Percentiles rank a stretch among this genome's conserved stretches.
Conservation (phyloP, 2,113 vertebrate species). For the Hucho hucho region DNA sequence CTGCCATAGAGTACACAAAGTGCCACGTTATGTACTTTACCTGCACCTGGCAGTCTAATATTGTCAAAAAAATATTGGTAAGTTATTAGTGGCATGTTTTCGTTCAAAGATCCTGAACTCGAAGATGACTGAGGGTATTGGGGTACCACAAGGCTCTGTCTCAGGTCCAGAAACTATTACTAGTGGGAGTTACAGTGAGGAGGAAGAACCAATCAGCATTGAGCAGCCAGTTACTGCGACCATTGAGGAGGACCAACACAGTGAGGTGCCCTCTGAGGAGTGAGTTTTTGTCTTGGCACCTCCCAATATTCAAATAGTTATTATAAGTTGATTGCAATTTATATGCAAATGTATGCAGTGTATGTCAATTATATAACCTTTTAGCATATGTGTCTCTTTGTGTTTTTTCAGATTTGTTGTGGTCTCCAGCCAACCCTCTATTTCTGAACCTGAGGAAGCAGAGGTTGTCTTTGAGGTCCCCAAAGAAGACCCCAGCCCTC, state of each 20-base stretch:
- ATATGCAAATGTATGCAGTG: too few species aligned
- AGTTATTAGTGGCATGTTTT: neutral
- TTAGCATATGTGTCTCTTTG: neutral
- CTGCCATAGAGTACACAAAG: too few species aligned
- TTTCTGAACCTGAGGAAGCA: conserved; percentile 16
- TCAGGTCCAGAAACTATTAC: conserved; percentile 4
- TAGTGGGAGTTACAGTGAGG: conserved; percentile 12
- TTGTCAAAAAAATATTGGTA: neutral
- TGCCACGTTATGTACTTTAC: neutral
- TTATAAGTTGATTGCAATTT: too few species aligned
- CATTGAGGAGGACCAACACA: conserved; percentile 23
- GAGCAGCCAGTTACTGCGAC: neutral
- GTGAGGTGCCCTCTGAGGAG: conserved; percentile 37
- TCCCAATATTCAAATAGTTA: neutral
- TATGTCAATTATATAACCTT: too few species aligned
- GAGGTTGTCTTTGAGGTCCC: neutral
- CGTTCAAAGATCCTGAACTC: conserved; percentile 58
- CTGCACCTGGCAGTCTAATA: neutral
- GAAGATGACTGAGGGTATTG: conserved; percentile 47
- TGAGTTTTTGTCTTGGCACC: conserved; percentile 35
- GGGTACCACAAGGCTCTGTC: conserved; percentile 25
- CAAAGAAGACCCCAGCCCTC: conserved; percentile 3
- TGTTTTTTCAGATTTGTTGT: conserved; percentile 42
- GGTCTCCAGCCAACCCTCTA: conserved; percentile 16
- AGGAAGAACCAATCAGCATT: neutral